Base-by-base conservation (phyloP, 2,113 vertebrate genomes). In the Parotia lawesii region DNA sequence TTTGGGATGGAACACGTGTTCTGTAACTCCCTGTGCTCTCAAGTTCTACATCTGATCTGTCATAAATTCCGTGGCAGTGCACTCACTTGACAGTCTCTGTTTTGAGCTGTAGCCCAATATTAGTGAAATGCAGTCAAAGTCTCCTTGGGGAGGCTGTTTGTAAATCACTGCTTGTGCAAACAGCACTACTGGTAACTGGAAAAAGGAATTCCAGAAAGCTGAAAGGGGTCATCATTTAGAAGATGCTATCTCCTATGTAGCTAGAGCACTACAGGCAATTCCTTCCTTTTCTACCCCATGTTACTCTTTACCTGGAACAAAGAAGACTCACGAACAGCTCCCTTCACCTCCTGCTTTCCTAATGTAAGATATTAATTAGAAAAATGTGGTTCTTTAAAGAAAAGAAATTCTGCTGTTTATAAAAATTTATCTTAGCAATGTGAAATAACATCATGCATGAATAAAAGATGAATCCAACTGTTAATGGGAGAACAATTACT, bases 41-140 rank as follows among this genome's bases (percentile, higher is more conserved):
- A 14, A 69, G 45, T 81, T 90, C 37, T 45, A 1, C 16, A 1
- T 37, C 18, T 7, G 45, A 50, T 67, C 50, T 81, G n/a, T 42
- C 44, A 12, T 60, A 23, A 66, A 29, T 60, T 89, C 40, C 1
- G 2, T 87, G 70, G 12, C 66, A 62, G 57, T 6, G 17, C 42
- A 8, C 25, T 75, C 53, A 14, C 51, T 88, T 53, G 57, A 15
- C 73, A 61, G 57, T n/a, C 51, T 76, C 47, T 81, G 15, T 29
- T 89, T 84, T 94, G 91, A 93, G 28, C 65, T 90, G 76, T 37
- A 74, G 83, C 56, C 57, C 81, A 90, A 3, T 86, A 88, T 58
- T 64, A 72, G 86, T 90, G 91, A 94, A 95, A 71, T 69, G 81
- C 61, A 61, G 58, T 37, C 51, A 12, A 42, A 76, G 23, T 2